Percentiles rank a stretch among this genome's conserved stretches.
These are phyloP conservation scores for Gorsachius goisagi DNA, from an alignment of 2,113 vertebrate species.

Conservation along the genomic window DNA sequence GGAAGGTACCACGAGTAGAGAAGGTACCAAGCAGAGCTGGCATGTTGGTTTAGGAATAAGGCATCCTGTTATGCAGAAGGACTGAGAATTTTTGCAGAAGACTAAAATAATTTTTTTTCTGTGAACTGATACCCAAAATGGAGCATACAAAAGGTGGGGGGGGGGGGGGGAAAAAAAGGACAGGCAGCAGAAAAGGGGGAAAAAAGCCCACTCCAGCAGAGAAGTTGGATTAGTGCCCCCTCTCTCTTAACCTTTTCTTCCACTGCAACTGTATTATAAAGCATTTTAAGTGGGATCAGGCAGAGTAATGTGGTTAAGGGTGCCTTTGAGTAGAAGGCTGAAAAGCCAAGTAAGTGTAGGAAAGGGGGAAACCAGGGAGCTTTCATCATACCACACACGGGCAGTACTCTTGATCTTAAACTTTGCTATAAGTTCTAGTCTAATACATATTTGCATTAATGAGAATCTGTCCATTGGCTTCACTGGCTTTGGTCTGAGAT, in stretches of 20 bases:
- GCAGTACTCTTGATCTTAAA: not conserved
- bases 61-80: not conserved
- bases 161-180: not conserved
- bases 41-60: not conserved
- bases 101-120: not conserved
- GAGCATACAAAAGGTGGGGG: rapidly evolving
- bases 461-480: not conserved
- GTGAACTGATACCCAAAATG: not conserved
- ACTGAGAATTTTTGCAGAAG: not conserved
- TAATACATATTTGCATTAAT: not conserved
- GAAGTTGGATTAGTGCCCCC: not conserved
- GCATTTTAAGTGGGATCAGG: too few species aligned
- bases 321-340: not conserved
- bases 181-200: not conserved
- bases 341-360: not conserved
- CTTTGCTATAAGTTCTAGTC: not conserved
- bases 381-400: not conserved
- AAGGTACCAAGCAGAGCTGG: not conserved
- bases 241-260: not conserved
- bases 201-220: not conserved
- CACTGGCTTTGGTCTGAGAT: not conserved
- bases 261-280: not conserved
- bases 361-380: not conserved
- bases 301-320: not conserved
- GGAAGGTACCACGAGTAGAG: not conserved